Evolutionary conservation across 2,113 vertebrate species (phyloP).

Genomic region (Girardinichthys multiradiatus): DNA sequence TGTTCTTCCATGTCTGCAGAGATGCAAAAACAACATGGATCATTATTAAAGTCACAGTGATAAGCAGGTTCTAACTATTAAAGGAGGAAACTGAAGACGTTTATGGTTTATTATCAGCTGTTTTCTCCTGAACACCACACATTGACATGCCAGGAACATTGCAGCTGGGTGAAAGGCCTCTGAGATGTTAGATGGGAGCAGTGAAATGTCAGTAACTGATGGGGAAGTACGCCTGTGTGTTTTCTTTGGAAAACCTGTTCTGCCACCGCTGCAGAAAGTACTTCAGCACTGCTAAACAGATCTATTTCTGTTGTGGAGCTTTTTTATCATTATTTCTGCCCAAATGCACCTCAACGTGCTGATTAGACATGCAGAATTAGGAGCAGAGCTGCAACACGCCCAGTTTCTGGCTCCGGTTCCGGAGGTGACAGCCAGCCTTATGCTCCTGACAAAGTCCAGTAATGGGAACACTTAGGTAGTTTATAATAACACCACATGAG

Average conservation of each 20-base stretch:
- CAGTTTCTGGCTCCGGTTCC: neutral
- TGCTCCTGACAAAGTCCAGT: slow-evolving; percentile 14
- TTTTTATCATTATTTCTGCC: slow-evolving; percentile 42
- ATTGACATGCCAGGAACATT: neutral
- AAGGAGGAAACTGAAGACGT: too few relatives aligned
- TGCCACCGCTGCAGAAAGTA: slow-evolving; percentile 21
- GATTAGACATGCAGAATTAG: slow-evolving; percentile 9
- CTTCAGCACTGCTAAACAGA: slow-evolving; percentile 7
- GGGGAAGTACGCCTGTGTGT: neutral
- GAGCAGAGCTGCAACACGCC: rapidly evolving
- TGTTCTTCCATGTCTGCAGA: slow-evolving; percentile 77
- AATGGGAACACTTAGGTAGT: neutral
- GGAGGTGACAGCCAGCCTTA: neutral
- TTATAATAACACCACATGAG: neutral
- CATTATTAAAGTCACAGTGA: neutral
- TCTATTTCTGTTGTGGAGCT: slow-evolving; percentile 5
- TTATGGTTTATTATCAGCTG: neutral
- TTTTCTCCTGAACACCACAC: too few relatives aligned
- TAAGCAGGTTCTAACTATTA: too few relatives aligned
- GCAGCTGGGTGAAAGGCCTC: too few relatives aligned
- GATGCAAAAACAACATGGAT: neutral
- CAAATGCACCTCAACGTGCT: slow-evolving; percentile 28
- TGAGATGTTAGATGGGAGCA: too few relatives aligned
- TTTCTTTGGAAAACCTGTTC: too few relatives aligned
- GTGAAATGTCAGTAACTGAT: neutral